These are phyloP conservation scores for Drosophila nigromelanica DNA, from an alignment of 1,140 invertebrate species.

Conservation along the genomic window DNA sequence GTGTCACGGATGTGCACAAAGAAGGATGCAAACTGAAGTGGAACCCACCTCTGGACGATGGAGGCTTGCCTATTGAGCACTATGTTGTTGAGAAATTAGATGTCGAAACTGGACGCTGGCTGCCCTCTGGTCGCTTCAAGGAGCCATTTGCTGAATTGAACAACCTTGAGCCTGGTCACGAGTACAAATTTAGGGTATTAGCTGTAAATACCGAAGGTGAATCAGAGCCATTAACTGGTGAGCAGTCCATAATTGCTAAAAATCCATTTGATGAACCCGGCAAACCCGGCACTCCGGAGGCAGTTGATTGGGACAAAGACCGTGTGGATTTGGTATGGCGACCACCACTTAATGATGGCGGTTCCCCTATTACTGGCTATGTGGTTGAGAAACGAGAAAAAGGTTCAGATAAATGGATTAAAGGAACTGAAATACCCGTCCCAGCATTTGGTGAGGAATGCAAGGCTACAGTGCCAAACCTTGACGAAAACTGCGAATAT, in stretches of 20 bases:
- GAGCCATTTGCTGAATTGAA: slow-evolving; percentile 93
- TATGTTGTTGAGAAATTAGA: slow-evolving; percentile 97
- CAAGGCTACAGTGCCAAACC: slow-evolving; percentile 93
- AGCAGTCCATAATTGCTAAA: slow-evolving; percentile 96
- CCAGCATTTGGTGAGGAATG: slow-evolving; percentile 86
- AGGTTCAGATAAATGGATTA: slow-evolving; percentile 93
- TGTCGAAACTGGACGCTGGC: slow-evolving; percentile 92
- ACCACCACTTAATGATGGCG: slow-evolving; percentile 94
- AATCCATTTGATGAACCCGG: slow-evolving; percentile 99
- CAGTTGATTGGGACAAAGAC: slow-evolving; percentile 97
- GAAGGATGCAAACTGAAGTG: slow-evolving; percentile 97
- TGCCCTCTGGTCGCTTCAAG: slow-evolving; percentile 90
- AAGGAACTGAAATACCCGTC: slow-evolving; percentile 89
- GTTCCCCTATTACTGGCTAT: slow-evolving; percentile 96
- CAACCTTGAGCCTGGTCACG: slow-evolving; percentile 94
- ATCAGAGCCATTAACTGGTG: slow-evolving; percentile 95
- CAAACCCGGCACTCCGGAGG: slow-evolving; percentile 93
- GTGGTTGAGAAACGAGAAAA: slow-evolving; percentile 97
- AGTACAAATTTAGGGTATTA: slow-evolving; percentile 98
- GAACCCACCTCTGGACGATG: slow-evolving; percentile 96
- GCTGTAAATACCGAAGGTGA: slow-evolving; percentile 98
- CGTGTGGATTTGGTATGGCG: slow-evolving; percentile 96
- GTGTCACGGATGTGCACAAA: slow-evolving; percentile 94
- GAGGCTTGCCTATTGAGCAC: slow-evolving; percentile 95
- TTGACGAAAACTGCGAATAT: slow-evolving; percentile 97